Evolutionary conservation across 2,113 vertebrate species (phyloP).

Genomic region (Patagioenas fasciata): DNA sequence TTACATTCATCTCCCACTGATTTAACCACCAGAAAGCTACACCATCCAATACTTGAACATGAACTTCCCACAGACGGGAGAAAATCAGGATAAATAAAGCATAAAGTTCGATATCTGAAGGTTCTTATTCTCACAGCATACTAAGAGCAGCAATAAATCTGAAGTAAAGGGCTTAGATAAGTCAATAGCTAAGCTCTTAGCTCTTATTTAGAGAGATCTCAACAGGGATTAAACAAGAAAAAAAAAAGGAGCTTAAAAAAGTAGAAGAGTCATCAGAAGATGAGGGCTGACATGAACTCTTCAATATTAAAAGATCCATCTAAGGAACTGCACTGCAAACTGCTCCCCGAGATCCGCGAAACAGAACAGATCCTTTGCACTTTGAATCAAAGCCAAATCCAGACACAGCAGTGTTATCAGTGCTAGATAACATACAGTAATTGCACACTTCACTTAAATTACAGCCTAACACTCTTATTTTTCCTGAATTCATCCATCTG

Average conservation of each 20-base stretch:
- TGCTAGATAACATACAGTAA: not conserved
- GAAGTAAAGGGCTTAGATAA: constrained; percentile 39
- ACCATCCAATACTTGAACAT: not conserved
- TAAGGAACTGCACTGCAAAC: not conserved
- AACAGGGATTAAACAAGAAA: constrained; percentile 49
- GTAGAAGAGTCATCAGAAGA: constrained; percentile 49
- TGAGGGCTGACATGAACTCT: constrained; percentile 26
- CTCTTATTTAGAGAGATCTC: constrained; percentile 61
- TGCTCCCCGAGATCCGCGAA: not conserved
- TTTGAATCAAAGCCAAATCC: not conserved
- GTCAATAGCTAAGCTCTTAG: constrained; percentile 53
- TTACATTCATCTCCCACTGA: not conserved
- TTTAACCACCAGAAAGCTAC: not conserved
- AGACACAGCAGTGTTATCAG: not conserved
- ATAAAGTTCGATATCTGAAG: constrained; percentile 2
- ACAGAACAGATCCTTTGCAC: not conserved
- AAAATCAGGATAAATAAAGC: constrained; percentile 5
- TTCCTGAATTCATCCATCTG: not conserved
- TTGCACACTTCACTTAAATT: not conserved
- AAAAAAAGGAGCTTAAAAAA: constrained; percentile 54
- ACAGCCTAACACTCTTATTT: not conserved
- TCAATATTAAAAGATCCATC: constrained; percentile 43
- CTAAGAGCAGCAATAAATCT: constrained; percentile 59
- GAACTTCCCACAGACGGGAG: not conserved
- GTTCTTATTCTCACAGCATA: constrained; percentile 27